phyloP scores from a whole-genome alignment of 30 jellyfish, hydroid and myxozoan species.

The Nemopilema nomurai region DNA sequence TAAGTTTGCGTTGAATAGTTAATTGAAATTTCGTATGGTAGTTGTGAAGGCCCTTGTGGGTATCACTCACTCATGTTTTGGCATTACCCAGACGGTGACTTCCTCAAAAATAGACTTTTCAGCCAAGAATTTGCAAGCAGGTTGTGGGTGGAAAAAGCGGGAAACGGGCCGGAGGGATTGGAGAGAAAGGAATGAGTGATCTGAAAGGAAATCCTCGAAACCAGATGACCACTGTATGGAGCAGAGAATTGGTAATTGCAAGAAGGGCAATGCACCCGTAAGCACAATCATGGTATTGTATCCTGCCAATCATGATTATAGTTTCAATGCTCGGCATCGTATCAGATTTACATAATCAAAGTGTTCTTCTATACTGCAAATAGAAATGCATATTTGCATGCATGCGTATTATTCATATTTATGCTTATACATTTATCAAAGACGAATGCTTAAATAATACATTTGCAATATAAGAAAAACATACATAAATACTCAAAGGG shows the following conservation, averaged over 20 bases:
- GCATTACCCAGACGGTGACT: conserved; percentile 21
- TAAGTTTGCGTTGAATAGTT: neutral
- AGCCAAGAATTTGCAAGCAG: neutral
- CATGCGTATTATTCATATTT: too few relatives aligned
- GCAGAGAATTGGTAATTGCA: neutral
- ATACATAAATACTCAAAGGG: too few relatives aligned
- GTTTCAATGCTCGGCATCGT: too few relatives aligned
- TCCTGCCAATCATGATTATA: too few relatives aligned
- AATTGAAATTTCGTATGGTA: neutral
- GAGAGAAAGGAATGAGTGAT: neutral
- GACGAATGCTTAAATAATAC: too few relatives aligned
- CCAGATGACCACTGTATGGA: neutral
- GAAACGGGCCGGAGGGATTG: neutral
- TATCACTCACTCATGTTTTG: conserved; percentile 4
- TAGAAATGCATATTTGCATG: too few relatives aligned
- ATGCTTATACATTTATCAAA: too few relatives aligned
- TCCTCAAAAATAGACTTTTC: neutral
- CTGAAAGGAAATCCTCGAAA: neutral
- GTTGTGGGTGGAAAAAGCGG: neutral
- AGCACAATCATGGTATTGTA: too few relatives aligned
- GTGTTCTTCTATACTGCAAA: too few relatives aligned
- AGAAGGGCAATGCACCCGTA: too few relatives aligned
- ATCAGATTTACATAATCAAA: too few relatives aligned
- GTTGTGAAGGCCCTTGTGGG: neutral
- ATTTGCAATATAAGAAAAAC: too few relatives aligned